phyloP scores from a whole-genome alignment of 2,888 invertebrate species.

The Drosophila stalkeri region DNA sequence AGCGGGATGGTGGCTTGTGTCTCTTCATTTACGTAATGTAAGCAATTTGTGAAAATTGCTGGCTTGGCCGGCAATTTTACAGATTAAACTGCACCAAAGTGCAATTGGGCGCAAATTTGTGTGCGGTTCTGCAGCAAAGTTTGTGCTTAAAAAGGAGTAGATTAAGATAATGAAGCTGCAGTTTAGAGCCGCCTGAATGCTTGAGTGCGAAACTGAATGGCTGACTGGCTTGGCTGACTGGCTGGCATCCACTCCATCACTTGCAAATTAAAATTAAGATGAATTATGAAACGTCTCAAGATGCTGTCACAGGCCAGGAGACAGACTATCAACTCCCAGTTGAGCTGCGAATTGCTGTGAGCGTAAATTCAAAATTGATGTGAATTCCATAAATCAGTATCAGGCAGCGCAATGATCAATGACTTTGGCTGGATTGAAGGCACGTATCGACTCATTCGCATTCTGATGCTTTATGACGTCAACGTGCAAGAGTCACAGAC shows the following conservation, averaged over 20 bases:
- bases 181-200: constrained; percentile 60
- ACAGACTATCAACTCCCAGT: constrained; percentile 55
- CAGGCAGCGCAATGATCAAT: constrained; percentile 71
- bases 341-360: constrained; percentile 41
- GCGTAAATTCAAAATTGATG: constrained; percentile 74
- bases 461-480: constrained; percentile 60
- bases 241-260: constrained; percentile 76
- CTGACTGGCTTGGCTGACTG: constrained; percentile 23
- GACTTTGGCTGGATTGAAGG: constrained; percentile 72
- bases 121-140: constrained; percentile 53
- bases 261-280: constrained; percentile 80
- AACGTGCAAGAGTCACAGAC: constrained; percentile 57
- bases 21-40: constrained; percentile 80
- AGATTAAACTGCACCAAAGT: constrained; percentile 80
- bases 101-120: constrained; percentile 79
- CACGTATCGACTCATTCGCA: constrained; percentile 65
- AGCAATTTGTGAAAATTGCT: constrained; percentile 79
- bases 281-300: constrained; percentile 75
- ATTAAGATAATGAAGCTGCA: constrained; percentile 79
- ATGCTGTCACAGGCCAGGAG: constrained; percentile 57
- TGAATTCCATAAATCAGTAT: constrained; percentile 78
- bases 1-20: constrained; percentile 36
- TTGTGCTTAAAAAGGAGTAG: constrained; percentile 69
- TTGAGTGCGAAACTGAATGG: constrained; percentile 36
- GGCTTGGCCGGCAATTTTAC: constrained; percentile 70